Evolutionary conservation across 2,113 vertebrate species (phyloP), one percentile per base, ranked within the genome.

Genomic region (Empidonax alnorum): DNA sequence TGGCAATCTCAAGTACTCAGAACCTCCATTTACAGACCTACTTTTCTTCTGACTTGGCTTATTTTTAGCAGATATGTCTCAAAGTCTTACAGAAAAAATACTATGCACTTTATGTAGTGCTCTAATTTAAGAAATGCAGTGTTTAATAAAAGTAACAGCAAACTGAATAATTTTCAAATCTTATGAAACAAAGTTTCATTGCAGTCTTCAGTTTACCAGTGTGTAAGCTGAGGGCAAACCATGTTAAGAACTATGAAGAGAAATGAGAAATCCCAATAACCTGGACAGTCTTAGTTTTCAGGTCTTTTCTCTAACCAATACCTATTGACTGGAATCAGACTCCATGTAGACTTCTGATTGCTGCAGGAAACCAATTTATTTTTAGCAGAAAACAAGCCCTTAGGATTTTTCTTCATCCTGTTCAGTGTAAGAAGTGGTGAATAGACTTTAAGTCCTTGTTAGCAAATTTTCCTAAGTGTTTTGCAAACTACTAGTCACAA

Each of bases 401-500:
- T 73, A 83, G 49, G 35, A 2, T 7, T 93, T 88, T 90, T 88
- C 28, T 89, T 81, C 73, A 66, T 69, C 18, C 30, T 58, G 6
- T 66, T 91, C 44, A 37, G 67, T 87, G 11, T 62, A 87, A 73
- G 49, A 89, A 76, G 31, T 12, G 12, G 22, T 87, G 46, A 91
- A 77, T 56, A 74, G 58, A 74, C 33, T 91, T 87, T 47, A 84
- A n/a, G 33, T 79, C 50, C 85, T 79, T 84, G 41, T 33, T 82
- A 91, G 87, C 89, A 49, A 93, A n/a, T 91, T 89, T 90, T 94
- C 21, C 42, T 59, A 68, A 84, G 27, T 87, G 47, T 71, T 91
- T 89, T 90, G 46, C 21, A 90, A 87, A 53, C 59, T 9, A 33
- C 42, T 80, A 52, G 46, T 50, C 69, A 49, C 81, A 73, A 89